Evolutionary conservation across 1,140 invertebrate genomes (phyloP), one percentile per base, ranked within the genome.

Genomic region (Euglossa dilemma): DNA sequence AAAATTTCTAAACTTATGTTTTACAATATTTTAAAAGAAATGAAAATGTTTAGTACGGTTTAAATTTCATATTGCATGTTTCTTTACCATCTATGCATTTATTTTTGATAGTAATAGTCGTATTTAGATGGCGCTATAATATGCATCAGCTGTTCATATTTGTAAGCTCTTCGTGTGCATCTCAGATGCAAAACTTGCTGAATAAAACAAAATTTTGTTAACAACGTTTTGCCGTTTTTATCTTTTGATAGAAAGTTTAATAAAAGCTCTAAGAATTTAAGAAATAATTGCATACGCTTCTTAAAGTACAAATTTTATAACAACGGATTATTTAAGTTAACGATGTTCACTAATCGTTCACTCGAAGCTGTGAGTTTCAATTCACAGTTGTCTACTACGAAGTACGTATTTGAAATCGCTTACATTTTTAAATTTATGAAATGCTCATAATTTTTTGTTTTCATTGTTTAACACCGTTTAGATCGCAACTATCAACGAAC

Each of bases 261-360:
- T 23, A 50, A 36, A 11, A 47, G 18, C 6, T 9, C 45, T 45
- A 11, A 0, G 9, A 23, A 28, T 45, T 47, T 28, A 8, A 7
- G 56, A 18, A 45, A 54, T 9, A 28, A 66, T 16, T 23, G 2
- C 12, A 66, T 14, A 28, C 28, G 54, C 28, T 57, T 11, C 25
- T 8, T 16, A 3, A 11, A 36, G 12, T 20, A 36, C 16, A 50
- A 20, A 50, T 36, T 36, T 6, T 36, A 12, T 9, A 28, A 18
- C 4, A 61, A 20, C n/a, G 20, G 14, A 3, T n/a, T 14, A 2
- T 20, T 73, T 50, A 64, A 9, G 71, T 57, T 16, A 59, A 89
- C 25, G 79, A 93, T 93, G 93, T 94, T 94, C 70, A 87, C 23
- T 45, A 82, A 92, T 72, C 83, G 88, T 28, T 89, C 92, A 0